Evolutionary conservation across 2,888 invertebrate genomes (phyloP).

Genomic region (Chaetoderma sp.): DNA sequence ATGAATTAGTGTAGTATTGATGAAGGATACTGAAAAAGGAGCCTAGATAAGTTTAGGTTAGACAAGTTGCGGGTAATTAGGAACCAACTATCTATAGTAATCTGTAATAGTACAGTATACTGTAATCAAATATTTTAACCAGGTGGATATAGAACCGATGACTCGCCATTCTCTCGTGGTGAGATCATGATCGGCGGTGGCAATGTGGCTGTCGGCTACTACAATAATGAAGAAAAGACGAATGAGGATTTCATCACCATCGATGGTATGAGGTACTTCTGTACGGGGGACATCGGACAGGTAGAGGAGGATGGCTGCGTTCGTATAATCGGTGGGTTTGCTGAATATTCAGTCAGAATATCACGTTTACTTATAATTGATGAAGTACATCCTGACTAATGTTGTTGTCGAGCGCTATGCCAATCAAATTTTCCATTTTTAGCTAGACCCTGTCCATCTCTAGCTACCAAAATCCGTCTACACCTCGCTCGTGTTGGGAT

Average conservation of each 20-base stretch:
- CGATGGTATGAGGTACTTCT: conserved; percentile 81
- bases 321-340: conserved; percentile 91
- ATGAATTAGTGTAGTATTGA: too few species aligned
- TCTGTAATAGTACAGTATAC: too few species aligned
- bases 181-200: conserved; percentile 90
- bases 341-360: neutral
- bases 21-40: too few species aligned
- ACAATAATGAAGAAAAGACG: conserved; percentile 88
- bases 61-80: too few species aligned
- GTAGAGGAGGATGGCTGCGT: conserved; percentile 93
- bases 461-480: too few species aligned
- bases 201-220: conserved; percentile 93
- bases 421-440: too few species aligned
- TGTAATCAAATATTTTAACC: too few species aligned
- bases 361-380: neutral
- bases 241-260: conserved; percentile 82
- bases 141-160: conserved; percentile 86
- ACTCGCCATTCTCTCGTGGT: conserved; percentile 87
- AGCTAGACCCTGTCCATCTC: too few species aligned
- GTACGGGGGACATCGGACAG: conserved; percentile 96
- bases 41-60: too few species aligned
- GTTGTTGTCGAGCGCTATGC: too few species aligned
- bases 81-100: too few species aligned
- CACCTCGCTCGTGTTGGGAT: too few species aligned
- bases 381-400: neutral